Evolutionary conservation across 2,113 vertebrate species (phyloP).

Genomic region (Pangasianodon gigas): DNA sequence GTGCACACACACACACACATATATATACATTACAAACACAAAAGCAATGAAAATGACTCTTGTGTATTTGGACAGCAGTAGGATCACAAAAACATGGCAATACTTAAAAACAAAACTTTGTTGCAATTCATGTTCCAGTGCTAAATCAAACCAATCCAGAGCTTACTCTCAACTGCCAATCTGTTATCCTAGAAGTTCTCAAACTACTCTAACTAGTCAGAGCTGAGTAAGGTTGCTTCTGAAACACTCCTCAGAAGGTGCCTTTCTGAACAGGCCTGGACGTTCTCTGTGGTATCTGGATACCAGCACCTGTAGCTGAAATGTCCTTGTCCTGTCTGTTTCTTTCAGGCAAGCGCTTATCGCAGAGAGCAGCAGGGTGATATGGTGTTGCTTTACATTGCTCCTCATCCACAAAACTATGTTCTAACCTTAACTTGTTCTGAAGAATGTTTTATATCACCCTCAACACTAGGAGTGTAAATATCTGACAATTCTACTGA

Average conservation of each 20-base stretch:
- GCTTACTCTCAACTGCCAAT: background rate
- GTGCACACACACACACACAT: conserved; percentile 33
- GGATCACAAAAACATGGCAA: background rate
- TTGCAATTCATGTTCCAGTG: background rate
- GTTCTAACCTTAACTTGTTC: conserved; percentile 49
- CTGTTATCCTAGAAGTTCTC: background rate
- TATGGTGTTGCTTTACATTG: conserved; percentile 37
- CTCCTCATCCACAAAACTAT: conserved; percentile 32
- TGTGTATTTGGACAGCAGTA: background rate
- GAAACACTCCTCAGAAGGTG: conserved; percentile 35
- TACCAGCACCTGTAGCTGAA: conserved; percentile 36
- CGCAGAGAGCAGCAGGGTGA: conserved; percentile 49
- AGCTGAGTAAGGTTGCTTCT: background rate
- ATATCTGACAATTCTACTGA: conserved; percentile 1
- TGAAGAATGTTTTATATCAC: conserved; percentile 39
- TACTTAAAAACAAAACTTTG: background rate
- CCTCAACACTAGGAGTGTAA: background rate
- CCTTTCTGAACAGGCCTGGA: conserved; percentile 33
- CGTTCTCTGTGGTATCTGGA: conserved; percentile 44
- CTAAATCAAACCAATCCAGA: background rate
- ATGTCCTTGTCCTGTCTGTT: conserved; percentile 19
- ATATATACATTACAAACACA: conserved; percentile 11
- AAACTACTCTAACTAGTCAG: background rate
- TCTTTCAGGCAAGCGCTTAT: conserved; percentile 50
- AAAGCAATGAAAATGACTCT: background rate